These are phyloP conservation scores for Ramphastos sulfuratus DNA, from an alignment of 2,113 vertebrate species.

Conservation along the genomic window DNA sequence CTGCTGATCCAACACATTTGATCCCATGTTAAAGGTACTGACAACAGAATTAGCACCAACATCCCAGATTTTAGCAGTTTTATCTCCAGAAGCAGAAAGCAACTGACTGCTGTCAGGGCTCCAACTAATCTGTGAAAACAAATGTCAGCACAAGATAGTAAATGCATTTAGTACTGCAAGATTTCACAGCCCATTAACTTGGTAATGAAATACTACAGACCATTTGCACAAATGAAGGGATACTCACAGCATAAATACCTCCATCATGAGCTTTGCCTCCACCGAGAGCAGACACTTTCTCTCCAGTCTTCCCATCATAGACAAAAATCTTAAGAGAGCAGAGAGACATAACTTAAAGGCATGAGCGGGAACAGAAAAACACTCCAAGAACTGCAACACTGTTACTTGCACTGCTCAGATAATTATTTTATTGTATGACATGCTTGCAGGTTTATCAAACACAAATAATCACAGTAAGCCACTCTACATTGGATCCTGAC, in stretches of 20 bases:
- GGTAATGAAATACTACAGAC: neutral
- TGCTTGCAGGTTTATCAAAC: neutral
- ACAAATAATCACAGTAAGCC: neutral
- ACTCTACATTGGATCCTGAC: neutral
- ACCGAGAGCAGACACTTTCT: constrained; percentile 80
- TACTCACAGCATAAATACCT: constrained; percentile 94
- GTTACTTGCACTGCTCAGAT: neutral
- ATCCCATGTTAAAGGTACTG: constrained; percentile 91
- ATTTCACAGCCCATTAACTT: neutral
- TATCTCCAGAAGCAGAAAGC: constrained; percentile 96
- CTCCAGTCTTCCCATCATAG: constrained; percentile 88
- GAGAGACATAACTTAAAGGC: neutral
- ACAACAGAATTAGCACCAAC: constrained; percentile 80
- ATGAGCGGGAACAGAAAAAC: neutral
- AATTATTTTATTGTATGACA: neutral
- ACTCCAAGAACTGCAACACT: neutral
- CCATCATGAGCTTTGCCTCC: constrained; percentile 91
- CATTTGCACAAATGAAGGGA: neutral
- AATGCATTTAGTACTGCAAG: neutral
- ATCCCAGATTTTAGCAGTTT: constrained; percentile 96
- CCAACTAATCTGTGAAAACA: constrained; percentile 83
- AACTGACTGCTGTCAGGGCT: constrained; percentile 89
- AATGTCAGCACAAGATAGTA: constrained; percentile 2
- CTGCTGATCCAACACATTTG: constrained; percentile 90
- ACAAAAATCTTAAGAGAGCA: constrained; percentile 81